phyloP scores from a whole-genome alignment of 2,113 vertebrate genomes.

The Psilopsiagon aurifrons region DNA sequence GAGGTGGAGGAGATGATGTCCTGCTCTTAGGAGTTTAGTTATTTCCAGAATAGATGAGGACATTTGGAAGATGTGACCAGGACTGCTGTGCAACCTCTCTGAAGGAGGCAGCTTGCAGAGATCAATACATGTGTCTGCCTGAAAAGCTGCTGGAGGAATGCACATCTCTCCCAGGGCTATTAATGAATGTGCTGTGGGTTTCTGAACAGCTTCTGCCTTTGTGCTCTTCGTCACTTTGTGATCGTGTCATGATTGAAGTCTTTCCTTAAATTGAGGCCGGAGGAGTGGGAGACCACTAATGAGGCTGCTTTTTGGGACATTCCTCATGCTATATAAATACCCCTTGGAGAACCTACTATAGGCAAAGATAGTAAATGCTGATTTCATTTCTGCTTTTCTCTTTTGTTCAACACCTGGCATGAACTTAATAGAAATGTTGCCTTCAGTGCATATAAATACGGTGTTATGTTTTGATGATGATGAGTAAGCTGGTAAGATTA shows the following conservation, averaged over 20 bases:
- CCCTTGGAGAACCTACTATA: neutral
- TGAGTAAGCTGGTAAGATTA: neutral
- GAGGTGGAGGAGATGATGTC: neutral
- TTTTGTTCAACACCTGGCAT: neutral
- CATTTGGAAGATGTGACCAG: neutral
- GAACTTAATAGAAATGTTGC: neutral
- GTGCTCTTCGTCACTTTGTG: neutral
- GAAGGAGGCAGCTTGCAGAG: neutral
- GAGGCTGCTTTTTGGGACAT: neutral
- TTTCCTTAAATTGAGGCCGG: neutral
- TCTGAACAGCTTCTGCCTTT: neutral
- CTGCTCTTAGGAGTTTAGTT: neutral
- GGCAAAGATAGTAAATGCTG: neutral
- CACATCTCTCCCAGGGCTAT: neutral
- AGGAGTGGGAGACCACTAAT: neutral
- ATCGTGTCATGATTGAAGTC: neutral
- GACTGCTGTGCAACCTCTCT: neutral
- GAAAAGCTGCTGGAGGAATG: neutral
- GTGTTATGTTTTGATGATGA: neutral
- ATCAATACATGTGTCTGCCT: neutral
- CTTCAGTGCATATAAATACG: neutral
- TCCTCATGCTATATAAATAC: constrained; percentile 3
- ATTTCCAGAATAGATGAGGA: neutral
- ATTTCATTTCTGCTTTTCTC: neutral
- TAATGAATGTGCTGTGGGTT: neutral